Evolutionary conservation across 2,888 invertebrate species (phyloP).

Genomic region (Oscheius myriophilus): DNA sequence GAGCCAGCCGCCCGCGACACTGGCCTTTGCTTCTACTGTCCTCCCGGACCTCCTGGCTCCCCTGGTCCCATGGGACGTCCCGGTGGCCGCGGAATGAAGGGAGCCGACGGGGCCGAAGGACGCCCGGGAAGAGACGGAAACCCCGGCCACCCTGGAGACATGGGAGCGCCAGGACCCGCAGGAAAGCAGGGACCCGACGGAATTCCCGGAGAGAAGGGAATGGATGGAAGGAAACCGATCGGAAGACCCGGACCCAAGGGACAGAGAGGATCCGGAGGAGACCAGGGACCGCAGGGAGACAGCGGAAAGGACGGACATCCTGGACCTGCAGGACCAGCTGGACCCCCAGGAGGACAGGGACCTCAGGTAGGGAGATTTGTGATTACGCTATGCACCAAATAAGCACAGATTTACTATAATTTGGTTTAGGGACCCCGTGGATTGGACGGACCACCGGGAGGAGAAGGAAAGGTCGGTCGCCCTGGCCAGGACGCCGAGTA

Average conservation of each 20-base stretch:
- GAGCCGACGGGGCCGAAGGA: slow-evolving; percentile 56
- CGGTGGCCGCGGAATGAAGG: slow-evolving; percentile 56
- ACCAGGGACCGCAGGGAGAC: slow-evolving; percentile 44
- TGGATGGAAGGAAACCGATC: slow-evolving; percentile 64
- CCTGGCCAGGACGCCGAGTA: slow-evolving; percentile 47
- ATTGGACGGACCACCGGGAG: slow-evolving; percentile 55
- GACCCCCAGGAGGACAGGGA: slow-evolving; percentile 53
- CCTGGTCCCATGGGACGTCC: slow-evolving; percentile 53
- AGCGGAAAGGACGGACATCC: slow-evolving; percentile 53
- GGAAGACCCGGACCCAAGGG: slow-evolving; percentile 67
- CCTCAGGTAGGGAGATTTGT: slow-evolving; percentile 32
- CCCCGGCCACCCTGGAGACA: slow-evolving; percentile 58
- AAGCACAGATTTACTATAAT: slow-evolving; percentile 17
- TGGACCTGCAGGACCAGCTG: slow-evolving; percentile 52
- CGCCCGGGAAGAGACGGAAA: slow-evolving; percentile 63
- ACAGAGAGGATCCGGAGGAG: slow-evolving; percentile 55
- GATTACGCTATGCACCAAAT: too few species aligned
- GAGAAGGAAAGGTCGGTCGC: slow-evolving; percentile 44
- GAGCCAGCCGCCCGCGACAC: slow-evolving; percentile 60
- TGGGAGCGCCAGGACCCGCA: slow-evolving; percentile 60
- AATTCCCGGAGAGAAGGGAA: slow-evolving; percentile 65
- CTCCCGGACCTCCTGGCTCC: slow-evolving; percentile 32
- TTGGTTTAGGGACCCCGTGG: slow-evolving; percentile 47
- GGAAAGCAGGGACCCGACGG: slow-evolving; percentile 55
- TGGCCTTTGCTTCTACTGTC: slow-evolving; percentile 61